Conservation (phyloP, 2,113 vertebrate genomes). For the Xyliphius kryptos region DNA sequence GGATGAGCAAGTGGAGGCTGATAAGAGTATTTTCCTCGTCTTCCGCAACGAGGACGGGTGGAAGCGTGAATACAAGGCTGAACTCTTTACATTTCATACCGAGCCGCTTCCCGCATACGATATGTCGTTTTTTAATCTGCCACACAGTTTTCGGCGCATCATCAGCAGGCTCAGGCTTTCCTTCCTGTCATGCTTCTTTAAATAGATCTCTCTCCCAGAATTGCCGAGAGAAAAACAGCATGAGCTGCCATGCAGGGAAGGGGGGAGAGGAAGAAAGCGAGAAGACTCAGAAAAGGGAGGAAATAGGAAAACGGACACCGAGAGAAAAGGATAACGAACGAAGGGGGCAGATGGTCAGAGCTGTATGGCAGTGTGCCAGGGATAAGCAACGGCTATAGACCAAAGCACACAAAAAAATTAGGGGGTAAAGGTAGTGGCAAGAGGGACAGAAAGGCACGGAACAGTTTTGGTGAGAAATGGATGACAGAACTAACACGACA, state of each 20-base stretch:
- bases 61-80: slow-evolving; percentile 48
- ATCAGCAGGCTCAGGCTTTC: slow-evolving; percentile 49
- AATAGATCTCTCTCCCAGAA: slow-evolving; percentile 52
- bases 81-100: slow-evolving; percentile 40
- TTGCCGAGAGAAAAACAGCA: slow-evolving; percentile 28
- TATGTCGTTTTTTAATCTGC: slow-evolving; percentile 63
- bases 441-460: neutral
- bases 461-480: neutral
- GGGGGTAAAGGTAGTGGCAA: slow-evolving; percentile 2
- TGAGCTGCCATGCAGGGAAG: slow-evolving; percentile 32
- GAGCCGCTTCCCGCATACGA: slow-evolving; percentile 42
- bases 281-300: neutral
- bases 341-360: slow-evolving; percentile 26
- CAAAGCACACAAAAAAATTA: neutral
- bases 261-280: neutral
- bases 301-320: slow-evolving; percentile 5
- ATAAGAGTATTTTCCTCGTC: slow-evolving; percentile 63
- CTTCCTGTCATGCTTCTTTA: slow-evolving; percentile 52
- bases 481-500: neutral
- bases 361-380: slow-evolving; percentile 17
- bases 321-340: slow-evolving; percentile 3
- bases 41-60: slow-evolving; percentile 19
- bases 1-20: slow-evolving; percentile 46
- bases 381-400: slow-evolving; percentile 5
- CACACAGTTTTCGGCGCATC: slow-evolving; percentile 52